Percentiles rank a stretch among this genome's conserved stretches.
These are phyloP conservation scores for Reticulitermes lucifugus DNA, from an alignment of 2,888 invertebrate species.

Conservation along the genomic window DNA sequence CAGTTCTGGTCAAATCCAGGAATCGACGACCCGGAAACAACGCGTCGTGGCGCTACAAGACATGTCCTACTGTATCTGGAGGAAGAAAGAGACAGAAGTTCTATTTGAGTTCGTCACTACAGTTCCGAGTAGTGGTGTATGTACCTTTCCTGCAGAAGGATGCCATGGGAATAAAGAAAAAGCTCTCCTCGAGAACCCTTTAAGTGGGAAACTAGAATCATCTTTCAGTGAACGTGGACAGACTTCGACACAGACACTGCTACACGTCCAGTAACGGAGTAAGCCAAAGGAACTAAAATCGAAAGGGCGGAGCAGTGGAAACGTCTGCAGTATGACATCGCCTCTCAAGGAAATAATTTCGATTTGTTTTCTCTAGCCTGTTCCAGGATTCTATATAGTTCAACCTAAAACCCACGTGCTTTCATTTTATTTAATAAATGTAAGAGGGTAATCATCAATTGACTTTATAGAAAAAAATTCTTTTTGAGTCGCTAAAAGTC, in stretches of 20 bases:
- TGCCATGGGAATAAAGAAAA: conserved; percentile 5
- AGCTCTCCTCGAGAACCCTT: background rate
- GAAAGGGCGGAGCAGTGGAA: background rate
- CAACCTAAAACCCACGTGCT: no score
- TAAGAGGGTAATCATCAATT: no score
- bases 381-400: no score
- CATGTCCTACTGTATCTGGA: background rate
- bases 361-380: no score
- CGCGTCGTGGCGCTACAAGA: background rate
- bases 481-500: no score
- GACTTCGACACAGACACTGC: background rate
- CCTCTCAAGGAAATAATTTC: no score
- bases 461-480: no score
- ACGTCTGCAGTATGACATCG: no score
- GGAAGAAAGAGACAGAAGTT: background rate
- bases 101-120: conserved; percentile 17
- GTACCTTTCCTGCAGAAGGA: background rate
- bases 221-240: conserved; percentile 13
- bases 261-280: background rate
- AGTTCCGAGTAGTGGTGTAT: background rate
- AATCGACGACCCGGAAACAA: conserved; percentile 18
- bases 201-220: conserved; percentile 23
- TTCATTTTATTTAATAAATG: no score
- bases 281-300: conserved; percentile 5
- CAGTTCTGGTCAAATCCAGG: background rate